These are phyloP conservation scores for Nyctalus aviator DNA, from an alignment of 2,797 vertebrate genomes.

Conservation along the genomic window DNA sequence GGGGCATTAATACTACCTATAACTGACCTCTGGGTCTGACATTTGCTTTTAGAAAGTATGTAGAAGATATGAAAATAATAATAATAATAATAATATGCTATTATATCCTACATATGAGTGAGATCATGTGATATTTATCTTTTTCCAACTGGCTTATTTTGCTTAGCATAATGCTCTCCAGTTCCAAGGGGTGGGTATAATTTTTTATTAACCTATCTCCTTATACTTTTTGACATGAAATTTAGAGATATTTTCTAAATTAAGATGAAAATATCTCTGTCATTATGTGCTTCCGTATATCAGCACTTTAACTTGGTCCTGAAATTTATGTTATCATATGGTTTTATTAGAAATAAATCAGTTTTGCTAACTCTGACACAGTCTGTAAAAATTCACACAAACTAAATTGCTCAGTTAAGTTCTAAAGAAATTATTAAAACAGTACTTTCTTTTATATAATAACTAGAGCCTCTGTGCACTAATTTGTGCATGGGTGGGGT, in stretches of 20 bases:
- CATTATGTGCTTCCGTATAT: neutral
- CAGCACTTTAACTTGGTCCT: slow-evolving; percentile 3
- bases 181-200: neutral
- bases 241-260: neutral
- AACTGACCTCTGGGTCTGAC: neutral
- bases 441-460: neutral
- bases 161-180: too few relatives aligned
- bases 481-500: too few relatives aligned
- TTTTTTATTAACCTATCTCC: neutral
- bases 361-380: neutral
- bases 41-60: neutral
- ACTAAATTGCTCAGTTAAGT: neutral
- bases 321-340: slow-evolving; percentile 28
- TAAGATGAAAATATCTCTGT: neutral
- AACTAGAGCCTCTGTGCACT: too few relatives aligned
- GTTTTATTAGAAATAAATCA: slow-evolving; percentile 35
- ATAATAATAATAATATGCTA: too few relatives aligned
- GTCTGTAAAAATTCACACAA: neutral
- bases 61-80: neutral
- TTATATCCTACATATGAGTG: too few relatives aligned
- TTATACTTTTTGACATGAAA: neutral
- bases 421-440: neutral
- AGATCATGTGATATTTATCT: too few relatives aligned
- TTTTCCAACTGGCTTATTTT: too few relatives aligned
- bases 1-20: neutral